These are phyloP conservation scores for Diarsia dahlii DNA, from an alignment of 2,888 invertebrate species.

Conservation along the genomic window DNA sequence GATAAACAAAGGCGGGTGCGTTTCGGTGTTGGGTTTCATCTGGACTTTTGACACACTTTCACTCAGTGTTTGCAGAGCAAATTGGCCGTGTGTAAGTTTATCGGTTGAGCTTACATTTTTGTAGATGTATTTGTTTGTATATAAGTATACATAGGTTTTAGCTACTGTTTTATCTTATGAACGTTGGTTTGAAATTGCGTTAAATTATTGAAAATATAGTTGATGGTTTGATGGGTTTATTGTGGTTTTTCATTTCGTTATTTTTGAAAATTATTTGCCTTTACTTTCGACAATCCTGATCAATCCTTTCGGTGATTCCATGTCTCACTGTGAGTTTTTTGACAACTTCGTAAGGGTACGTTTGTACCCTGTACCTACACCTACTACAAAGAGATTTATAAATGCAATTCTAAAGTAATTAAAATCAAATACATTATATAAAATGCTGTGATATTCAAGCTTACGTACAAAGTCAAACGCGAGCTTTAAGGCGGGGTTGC, in stretches of 20 bases:
- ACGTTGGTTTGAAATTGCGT: conserved; percentile 79
- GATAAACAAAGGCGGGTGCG: conserved; percentile 83
- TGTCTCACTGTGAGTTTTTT: neutral
- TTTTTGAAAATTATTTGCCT: neutral
- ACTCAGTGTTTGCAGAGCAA: conserved; percentile 51
- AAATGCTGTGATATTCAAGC: neutral
- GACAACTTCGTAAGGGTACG: too few species aligned
- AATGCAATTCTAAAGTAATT: neutral
- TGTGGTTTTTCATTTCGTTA: conserved; percentile 41
- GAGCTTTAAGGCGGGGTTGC: too few species aligned
- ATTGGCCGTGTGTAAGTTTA: conserved; percentile 62
- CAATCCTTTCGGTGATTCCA: neutral
- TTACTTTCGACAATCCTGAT: neutral
- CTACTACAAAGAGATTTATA: neutral
- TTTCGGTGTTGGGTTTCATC: conserved; percentile 85
- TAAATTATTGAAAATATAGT: conserved; percentile 71
- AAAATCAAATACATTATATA: neutral
- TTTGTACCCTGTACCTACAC: too few species aligned
- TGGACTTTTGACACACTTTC: conserved; percentile 81
- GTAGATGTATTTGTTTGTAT: conserved; percentile 87
- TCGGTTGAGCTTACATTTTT: conserved; percentile 71
- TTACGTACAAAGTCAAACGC: neutral
- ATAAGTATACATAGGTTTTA: conserved; percentile 91
- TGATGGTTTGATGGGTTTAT: conserved; percentile 32
- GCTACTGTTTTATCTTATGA: conserved; percentile 84